These are phyloP conservation scores for Lasaia peninsularis DNA, from an alignment of 1,140 invertebrate species.

Conservation along the genomic window DNA sequence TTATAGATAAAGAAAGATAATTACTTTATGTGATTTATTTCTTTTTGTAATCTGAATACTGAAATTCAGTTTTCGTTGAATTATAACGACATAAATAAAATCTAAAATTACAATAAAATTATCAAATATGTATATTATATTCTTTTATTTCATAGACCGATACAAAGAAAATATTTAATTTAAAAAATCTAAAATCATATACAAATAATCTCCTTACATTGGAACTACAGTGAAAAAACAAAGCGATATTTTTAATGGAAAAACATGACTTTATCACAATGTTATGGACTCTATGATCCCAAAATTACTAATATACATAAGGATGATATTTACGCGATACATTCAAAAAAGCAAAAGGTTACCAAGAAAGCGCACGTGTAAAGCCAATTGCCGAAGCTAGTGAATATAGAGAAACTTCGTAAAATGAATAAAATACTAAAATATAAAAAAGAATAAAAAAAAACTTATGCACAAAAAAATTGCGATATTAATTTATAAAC, in stretches of 20 bases:
- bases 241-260: constrained; percentile 65
- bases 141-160: constrained; percentile 56
- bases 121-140: constrained; percentile 44
- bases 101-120: constrained; percentile 52
- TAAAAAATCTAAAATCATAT: constrained; percentile 70
- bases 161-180: constrained; percentile 59
- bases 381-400: constrained; percentile 22
- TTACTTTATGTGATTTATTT: constrained; percentile 63
- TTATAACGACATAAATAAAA: constrained; percentile 66
- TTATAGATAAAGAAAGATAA: constrained; percentile 30
- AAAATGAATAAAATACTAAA: not conserved
- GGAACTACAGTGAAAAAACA: constrained; percentile 56
- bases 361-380: constrained; percentile 12
- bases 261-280: constrained; percentile 75
- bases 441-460: not conserved
- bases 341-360: constrained; percentile 47
- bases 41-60: constrained; percentile 53
- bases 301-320: constrained; percentile 68
- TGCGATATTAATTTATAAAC: no score
- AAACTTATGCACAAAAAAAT: no score
- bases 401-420: constrained; percentile 5
- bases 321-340: constrained; percentile 36
- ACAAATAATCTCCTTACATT: constrained; percentile 67
- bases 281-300: constrained; percentile 62
- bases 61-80: constrained; percentile 61